Evolutionary conservation across 2,797 vertebrate genomes (phyloP).

Genomic region (Streptopelia turtur): DNA sequence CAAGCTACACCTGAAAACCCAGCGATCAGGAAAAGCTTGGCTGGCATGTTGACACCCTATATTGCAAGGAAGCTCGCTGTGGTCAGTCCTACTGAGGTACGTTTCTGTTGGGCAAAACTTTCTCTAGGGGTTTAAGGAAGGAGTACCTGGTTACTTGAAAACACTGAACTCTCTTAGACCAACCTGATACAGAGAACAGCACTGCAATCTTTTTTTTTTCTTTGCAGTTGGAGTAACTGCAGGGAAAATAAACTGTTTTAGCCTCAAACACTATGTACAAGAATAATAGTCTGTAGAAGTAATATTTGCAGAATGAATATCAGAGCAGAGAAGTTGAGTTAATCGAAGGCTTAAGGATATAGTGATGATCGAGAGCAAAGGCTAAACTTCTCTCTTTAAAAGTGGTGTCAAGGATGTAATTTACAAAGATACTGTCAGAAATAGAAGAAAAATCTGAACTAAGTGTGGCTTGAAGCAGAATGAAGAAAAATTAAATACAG

Average conservation of each 20-base stretch:
- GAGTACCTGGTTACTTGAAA: not conserved
- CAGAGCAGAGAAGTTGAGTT: not conserved
- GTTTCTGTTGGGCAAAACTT: not conserved
- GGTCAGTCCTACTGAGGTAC: slow-evolving; percentile 87
- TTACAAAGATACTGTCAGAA: not conserved
- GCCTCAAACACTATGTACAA: not conserved
- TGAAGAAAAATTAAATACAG: not conserved
- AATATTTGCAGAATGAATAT: not conserved
- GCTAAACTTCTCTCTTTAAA: not conserved
- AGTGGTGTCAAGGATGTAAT: not conserved
- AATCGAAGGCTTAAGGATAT: not conserved
- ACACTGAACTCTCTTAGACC: not conserved
- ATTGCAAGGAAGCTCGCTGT: slow-evolving; percentile 90
- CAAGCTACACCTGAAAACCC: slow-evolving; percentile 91
- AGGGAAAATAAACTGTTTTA: not conserved
- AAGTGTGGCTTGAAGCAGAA: not conserved
- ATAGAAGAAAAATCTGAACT: not conserved
- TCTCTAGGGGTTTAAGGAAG: not conserved
- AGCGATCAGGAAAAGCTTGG: slow-evolving; percentile 90
- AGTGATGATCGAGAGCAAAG: not conserved
- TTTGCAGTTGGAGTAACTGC: not conserved
- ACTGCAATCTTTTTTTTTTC: not conserved
- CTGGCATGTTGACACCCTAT: slow-evolving; percentile 94
- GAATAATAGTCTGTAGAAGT: not conserved
- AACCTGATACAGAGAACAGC: not conserved